These are phyloP conservation scores for Cryptosula pallasiana DNA, from an alignment of 2,888 invertebrate genomes.

Conservation along the genomic window DNA sequence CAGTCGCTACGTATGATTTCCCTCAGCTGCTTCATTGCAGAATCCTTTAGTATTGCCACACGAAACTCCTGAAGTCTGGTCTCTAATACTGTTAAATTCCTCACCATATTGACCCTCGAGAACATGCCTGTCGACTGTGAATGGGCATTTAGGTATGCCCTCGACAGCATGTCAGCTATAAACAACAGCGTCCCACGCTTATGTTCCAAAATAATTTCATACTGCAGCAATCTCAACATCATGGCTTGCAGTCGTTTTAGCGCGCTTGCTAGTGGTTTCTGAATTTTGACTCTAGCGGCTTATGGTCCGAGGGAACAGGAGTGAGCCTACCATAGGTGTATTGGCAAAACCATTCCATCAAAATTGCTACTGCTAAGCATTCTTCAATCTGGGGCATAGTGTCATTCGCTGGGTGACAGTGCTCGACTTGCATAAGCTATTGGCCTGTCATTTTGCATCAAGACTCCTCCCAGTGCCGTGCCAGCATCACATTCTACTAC, in stretches of 20 bases:
- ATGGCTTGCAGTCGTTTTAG: constrained; percentile 23
- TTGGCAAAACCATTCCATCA: constrained; percentile 9
- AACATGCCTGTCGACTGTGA: too few species aligned
- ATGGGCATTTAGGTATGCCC: constrained; percentile 23
- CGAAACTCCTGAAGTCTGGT: background rate
- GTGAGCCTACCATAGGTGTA: constrained; percentile 21
- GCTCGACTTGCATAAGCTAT: constrained; percentile 31
- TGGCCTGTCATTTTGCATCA: constrained; percentile 31
- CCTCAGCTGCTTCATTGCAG: background rate
- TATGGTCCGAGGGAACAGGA: constrained; percentile 21
- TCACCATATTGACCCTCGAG: background rate
- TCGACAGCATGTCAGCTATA: constrained; percentile 16
- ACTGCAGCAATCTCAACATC: constrained; percentile 17
- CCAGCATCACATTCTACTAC: constrained; percentile 28
- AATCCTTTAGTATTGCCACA: background rate
- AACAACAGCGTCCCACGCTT: background rate
- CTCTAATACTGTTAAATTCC: background rate
- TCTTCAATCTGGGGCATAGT: constrained; percentile 31
- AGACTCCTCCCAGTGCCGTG: constrained; percentile 30
- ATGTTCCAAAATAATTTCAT: constrained; percentile 21
- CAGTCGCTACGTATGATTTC: background rate
- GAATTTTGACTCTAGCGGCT: constrained; percentile 9
- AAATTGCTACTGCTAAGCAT: constrained; percentile 5
- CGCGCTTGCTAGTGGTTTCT: constrained; percentile 24
- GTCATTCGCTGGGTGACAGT: constrained; percentile 29